phyloP scores from a whole-genome alignment of 35 echinoderm and acorn worm genomes.

The Stichopus chloronotus region DNA sequence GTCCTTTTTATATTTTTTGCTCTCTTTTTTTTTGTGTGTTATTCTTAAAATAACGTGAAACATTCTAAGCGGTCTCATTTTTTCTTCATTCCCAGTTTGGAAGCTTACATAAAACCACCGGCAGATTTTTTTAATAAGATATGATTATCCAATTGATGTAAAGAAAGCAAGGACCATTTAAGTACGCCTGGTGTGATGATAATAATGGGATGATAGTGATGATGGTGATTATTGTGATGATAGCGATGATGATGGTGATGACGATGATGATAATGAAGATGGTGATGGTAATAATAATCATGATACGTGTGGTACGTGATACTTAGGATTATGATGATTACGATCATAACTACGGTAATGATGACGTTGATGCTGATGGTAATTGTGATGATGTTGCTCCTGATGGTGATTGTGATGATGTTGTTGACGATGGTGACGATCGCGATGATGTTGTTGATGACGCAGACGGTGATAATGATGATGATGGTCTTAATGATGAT shows the following conservation, averaged over 20 bases:
- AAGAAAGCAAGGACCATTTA: too few relatives aligned
- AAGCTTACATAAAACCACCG: too few relatives aligned
- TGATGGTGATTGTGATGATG: neutral
- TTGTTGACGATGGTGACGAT: neutral
- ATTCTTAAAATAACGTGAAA: too few relatives aligned
- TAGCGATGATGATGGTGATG: conserved; percentile 14
- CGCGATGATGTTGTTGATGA: neutral
- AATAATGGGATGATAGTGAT: conserved; percentile 17
- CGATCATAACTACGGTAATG: neutral
- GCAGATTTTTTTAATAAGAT: too few relatives aligned
- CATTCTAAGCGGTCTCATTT: too few relatives aligned
- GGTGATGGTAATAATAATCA: neutral
- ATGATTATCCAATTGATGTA: too few relatives aligned
- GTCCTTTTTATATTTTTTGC: too few relatives aligned
- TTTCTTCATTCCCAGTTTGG: too few relatives aligned
- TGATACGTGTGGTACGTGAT: neutral
- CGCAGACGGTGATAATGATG: neutral
- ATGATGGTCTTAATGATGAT: neutral
- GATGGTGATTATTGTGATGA: conserved; percentile 19
- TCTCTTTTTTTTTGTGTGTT: too few relatives aligned
- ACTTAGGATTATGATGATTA: neutral
- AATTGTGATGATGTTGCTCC: neutral
- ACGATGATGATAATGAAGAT: neutral
- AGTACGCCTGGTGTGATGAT: too few relatives aligned
- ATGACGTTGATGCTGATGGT: neutral